Base-by-base conservation (phyloP, 2,113 vertebrate genomes). In the Chionodraco myersi region DNA sequence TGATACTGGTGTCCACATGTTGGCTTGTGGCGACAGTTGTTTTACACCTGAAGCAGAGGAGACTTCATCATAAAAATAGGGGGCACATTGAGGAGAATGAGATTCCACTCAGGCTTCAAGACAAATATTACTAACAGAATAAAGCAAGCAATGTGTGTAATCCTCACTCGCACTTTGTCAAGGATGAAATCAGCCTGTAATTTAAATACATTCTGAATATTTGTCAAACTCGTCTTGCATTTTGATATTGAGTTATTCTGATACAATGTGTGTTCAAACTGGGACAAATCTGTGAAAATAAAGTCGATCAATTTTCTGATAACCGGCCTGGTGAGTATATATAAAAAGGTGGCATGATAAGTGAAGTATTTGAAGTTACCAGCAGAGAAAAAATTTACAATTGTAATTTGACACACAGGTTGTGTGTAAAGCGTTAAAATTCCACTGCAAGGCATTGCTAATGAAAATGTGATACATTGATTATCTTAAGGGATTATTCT, bases 31-130 rank as follows among this genome's bases (percentile, higher is more conserved):
- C 30, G 36, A 80, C 90, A 64, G 65, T 68, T 23, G 82, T 88
- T 77, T 83, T 90, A 18, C 93, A 83, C 77, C 49, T 93, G 18
- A 93, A 89, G 77, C 85, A 80, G 41, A 92, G 64, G 67, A 83
- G 75, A 53, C 64, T 53, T 34, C 61, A 49, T 15, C 81, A 61
- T 52, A 79, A 67, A 5, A 89, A 76, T 69, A 73, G 49, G n/a
- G 6, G 30, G 26, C 15, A 23, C 4, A 23, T 1, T 10, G 76
- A 83, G 18, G 91, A 92, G 66, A 92, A 90, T 77, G 71, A 84
- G 51, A 90, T 93, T 77, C 90, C 93, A 83, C 90, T 94, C 71
- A 92, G 87, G 60, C 77, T 90, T 62, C 89, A 77, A 79, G 82
- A 86, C 41, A 92, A 90, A 89, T 93, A 88, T 86, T 85, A 84